Conservation (phyloP, 2,113 vertebrate species). For the Mesocricetus auratus region DNA sequence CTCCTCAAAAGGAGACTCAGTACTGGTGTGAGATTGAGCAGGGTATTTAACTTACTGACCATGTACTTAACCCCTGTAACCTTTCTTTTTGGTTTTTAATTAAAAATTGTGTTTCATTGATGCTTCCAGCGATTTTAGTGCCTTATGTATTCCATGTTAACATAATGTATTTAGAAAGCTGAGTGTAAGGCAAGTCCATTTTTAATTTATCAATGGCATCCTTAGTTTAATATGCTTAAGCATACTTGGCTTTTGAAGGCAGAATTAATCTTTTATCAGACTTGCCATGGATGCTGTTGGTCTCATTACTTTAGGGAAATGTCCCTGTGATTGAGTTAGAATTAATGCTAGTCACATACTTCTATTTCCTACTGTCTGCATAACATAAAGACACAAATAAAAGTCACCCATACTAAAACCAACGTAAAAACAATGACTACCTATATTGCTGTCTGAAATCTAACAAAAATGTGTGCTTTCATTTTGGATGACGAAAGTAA, state of each 20-base stretch:
- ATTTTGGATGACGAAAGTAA: conserved; percentile 34
- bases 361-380: conserved; percentile 67
- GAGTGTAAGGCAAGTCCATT: conserved; percentile 61
- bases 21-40: conserved; percentile 7
- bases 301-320: conserved; percentile 77
- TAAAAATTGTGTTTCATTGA: conserved; percentile 23
- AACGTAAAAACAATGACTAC: conserved; percentile 22
- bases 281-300: conserved; percentile 32
- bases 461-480: conserved; percentile 18
- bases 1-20: background rate
- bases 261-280: conserved; percentile 81
- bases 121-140: conserved; percentile 20
- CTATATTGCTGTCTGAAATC: conserved; percentile 12
- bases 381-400: conserved; percentile 53
- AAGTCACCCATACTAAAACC: conserved; percentile 35
- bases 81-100: conserved; percentile 6
- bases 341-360: conserved; percentile 47
- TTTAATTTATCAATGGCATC: conserved; percentile 73
- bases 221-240: conserved; percentile 69
- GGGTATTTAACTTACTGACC: background rate
- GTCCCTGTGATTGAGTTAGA: conserved; percentile 67
- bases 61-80: conserved; percentile 17
- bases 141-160: conserved; percentile 58
- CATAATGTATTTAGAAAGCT: conserved; percentile 57
- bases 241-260: conserved; percentile 68